Evolutionary conservation across 1,140 invertebrate genomes (phyloP), one percentile per base, ranked within the genome.

Genomic region (Papilio aristodemus): DNA sequence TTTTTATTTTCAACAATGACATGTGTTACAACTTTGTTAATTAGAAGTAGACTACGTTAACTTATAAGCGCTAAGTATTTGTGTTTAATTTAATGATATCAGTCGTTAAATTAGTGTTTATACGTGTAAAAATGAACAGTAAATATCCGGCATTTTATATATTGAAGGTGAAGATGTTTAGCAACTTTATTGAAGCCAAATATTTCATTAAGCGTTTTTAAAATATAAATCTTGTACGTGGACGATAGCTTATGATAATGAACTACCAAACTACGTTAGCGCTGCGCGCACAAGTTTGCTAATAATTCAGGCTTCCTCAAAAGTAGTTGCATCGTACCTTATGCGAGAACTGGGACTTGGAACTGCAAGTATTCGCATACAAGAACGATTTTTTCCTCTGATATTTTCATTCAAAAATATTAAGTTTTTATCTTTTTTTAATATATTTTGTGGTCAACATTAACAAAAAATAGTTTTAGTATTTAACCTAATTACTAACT

Each of bases 241-340:
- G 77, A 80, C 71, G 74, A 70, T 71, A 83, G 76, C 81, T 84
- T 86, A 81, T 85, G 80, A 87, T 85, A 87, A 89, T 89, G 88
- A 91, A 91, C 87, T 85, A 83, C 79, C 69, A 80, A 86, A 83
- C 83, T 89, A 89, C 89, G 89, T 89, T 89, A 87, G 84, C 86
- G 87, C 87, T 91, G 89, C 86, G 86, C 85, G 86, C 77, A 78
- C 79, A 86, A 90, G 87, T 91, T 90, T 91, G 88, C 86, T 90
- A 87, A 90, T 91, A 91, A 91, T 85, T 91, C 89, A 91, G 87
- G 84, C 87, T 85, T 86, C 86, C 86, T 87, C 88, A 81, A 91
- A 91, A 91, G 89, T 91, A 91, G 90, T 91, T 91, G 87, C 89
- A 86, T 83, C 86, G 83, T 80, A 75, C 81, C 86, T 91, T 87